Evolutionary conservation across 1,140 invertebrate genomes (phyloP).

Genomic region (Penaeus indicus): DNA sequence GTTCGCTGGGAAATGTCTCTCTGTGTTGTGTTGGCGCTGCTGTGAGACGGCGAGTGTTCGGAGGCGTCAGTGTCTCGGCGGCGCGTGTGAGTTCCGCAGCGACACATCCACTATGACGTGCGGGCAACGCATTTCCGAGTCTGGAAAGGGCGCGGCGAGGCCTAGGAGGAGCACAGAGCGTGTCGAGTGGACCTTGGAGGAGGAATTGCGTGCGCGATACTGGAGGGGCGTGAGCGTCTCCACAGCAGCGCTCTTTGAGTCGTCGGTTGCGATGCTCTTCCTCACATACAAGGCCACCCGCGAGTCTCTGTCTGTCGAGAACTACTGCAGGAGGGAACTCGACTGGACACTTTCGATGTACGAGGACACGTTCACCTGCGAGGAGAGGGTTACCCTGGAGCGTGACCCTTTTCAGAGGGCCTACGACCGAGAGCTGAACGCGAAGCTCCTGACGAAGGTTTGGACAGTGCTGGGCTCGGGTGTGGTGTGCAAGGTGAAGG

Average conservation of each 20-base stretch:
- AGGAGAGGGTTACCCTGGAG: background rate
- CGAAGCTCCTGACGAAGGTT: slow-evolving; percentile 30
- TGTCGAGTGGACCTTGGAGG: background rate
- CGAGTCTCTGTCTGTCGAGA: slow-evolving; percentile 2
- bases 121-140: background rate
- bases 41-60: too few relatives aligned
- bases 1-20: too few relatives aligned
- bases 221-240: slow-evolving; percentile 18
- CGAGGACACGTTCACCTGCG: background rate
- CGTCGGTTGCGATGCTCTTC: slow-evolving; percentile 16
- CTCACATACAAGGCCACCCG: slow-evolving; percentile 6
- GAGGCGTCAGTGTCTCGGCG: too few relatives aligned
- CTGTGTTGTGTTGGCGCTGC: too few relatives aligned
- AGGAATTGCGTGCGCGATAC: slow-evolving; percentile 31
- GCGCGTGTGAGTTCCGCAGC: too few relatives aligned
- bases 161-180: too few relatives aligned
- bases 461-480: slow-evolving; percentile 23
- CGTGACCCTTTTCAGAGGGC: background rate
- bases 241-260: background rate
- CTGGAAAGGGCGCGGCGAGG: too few relatives aligned
- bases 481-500: background rate
- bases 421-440: background rate
- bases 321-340: slow-evolving; percentile 14
- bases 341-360: slow-evolving; percentile 1
- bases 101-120: background rate